phyloP scores from a whole-genome alignment of 1,140 invertebrate genomes.

The Drosophila willistoni region DNA sequence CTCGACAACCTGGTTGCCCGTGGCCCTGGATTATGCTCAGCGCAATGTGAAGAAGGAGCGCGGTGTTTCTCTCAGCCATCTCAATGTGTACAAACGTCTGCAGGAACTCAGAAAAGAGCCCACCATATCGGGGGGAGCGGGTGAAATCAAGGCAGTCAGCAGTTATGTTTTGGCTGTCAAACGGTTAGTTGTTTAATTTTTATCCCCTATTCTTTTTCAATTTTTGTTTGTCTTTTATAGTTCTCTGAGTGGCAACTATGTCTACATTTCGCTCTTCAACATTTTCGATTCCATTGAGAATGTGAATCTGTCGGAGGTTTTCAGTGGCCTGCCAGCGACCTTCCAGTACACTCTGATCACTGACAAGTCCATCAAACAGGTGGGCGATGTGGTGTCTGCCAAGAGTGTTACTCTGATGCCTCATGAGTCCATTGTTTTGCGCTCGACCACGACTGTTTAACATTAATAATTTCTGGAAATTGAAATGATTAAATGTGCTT shows the following conservation, averaged over 20 bases:
- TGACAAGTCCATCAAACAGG: constrained; percentile 65
- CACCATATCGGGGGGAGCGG: constrained; percentile 66
- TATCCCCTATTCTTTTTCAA: too few relatives aligned
- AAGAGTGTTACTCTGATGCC: constrained; percentile 71
- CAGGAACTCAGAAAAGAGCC: constrained; percentile 60
- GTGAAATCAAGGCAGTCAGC: constrained; percentile 66
- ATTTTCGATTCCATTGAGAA: constrained; percentile 69
- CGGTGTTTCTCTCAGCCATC: constrained; percentile 58
- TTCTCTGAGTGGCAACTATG: constrained; percentile 51
- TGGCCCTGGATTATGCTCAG: constrained; percentile 85
- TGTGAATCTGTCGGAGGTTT: constrained; percentile 59
- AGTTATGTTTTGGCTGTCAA: constrained; percentile 72
- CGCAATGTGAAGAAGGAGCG: constrained; percentile 83
- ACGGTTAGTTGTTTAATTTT: constrained; percentile 52
- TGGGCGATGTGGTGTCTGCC: constrained; percentile 57
- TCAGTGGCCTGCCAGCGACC: constrained; percentile 50
- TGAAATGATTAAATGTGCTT: neutral
- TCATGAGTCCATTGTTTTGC: constrained; percentile 68
- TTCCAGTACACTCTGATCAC: constrained; percentile 76
- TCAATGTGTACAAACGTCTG: constrained; percentile 73
- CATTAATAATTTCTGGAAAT: neutral
- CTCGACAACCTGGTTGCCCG: constrained; percentile 86
- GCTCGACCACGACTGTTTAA: constrained; percentile 56
- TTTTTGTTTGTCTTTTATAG: constrained; percentile 20
- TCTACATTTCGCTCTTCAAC: constrained; percentile 73